These are phyloP conservation scores for Apotomis turbidana DNA, from an alignment of 2,888 invertebrate species.

Conservation along the genomic window DNA sequence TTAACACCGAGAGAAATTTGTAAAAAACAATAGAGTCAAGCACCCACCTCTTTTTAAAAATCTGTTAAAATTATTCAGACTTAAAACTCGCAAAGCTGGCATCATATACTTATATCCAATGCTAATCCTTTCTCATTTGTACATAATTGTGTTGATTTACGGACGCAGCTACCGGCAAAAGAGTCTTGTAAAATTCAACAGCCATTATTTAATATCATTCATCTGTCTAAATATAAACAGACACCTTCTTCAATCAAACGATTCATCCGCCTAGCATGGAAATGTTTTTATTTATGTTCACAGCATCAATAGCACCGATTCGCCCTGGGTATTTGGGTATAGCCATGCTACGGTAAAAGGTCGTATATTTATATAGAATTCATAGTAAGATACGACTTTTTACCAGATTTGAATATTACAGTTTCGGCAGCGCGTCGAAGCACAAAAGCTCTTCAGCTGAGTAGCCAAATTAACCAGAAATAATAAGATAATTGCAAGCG, in stretches of 20 bases:
- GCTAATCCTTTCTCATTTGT: too few relatives aligned
- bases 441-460: slow-evolving; percentile 56
- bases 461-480: slow-evolving; percentile 65
- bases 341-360: slow-evolving; percentile 5
- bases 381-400: too few relatives aligned
- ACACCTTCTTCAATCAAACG: slow-evolving; percentile 17
- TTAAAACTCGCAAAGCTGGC: too few relatives aligned
- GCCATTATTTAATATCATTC: neutral
- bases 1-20: too few relatives aligned
- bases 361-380: too few relatives aligned
- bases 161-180: too few relatives aligned
- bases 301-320: slow-evolving; percentile 42
- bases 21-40: too few relatives aligned
- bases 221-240: neutral
- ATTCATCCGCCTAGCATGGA: slow-evolving; percentile 9
- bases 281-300: slow-evolving; percentile 43
- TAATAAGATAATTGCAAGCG: slow-evolving; percentile 65
- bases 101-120: too few relatives aligned
- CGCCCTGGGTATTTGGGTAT: slow-evolving; percentile 38
- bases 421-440: slow-evolving; percentile 59
- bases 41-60: too few relatives aligned
- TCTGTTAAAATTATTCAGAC: too few relatives aligned
- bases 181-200: too few relatives aligned
- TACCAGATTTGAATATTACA: slow-evolving; percentile 22
- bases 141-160: too few relatives aligned